Evolutionary conservation across 2,888 invertebrate species (phyloP), one percentile per base, ranked within the genome.

Genomic region (Parnassius smintheus): DNA sequence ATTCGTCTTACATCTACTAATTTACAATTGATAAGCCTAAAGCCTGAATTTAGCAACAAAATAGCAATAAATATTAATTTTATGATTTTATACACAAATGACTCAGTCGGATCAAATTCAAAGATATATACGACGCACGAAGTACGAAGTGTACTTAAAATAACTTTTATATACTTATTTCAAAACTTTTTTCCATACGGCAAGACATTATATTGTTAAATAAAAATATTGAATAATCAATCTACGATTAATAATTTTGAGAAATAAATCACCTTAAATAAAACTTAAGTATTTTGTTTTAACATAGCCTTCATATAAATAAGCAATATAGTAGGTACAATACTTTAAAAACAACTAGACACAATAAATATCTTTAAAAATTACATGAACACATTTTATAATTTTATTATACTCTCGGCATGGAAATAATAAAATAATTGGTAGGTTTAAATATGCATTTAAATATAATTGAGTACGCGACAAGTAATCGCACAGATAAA

Each of bases 21-120:
- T 81, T 74, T 82, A 81, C 81, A 81, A 69, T 70, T 66, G 66
- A 71, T 72, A 77, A 70, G 72, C 70, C 68, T 71, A 70, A 64
- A 71, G 73, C 71, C 70, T 66, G 59, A 65, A 64, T 66, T 68
- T 73, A 78, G 78, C 78, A 80, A 78, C 77, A 68, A 72, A 78
- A 74, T 70, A 71, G 73, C 74, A 76, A 77, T 78, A 78, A 77
- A 77, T 76, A 78, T 70, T 71, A 69, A 66, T 67, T 69, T 66
- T 65, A 67, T 64, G 66, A 60, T 65, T 41, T 70, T 72, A 74
- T 73, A 68, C 77, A 78, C 74, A 78, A 73, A 73, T 72, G 66
- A 68, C 60, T 75, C 71, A 70, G 71, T 74, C 71, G 44, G 59
- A 65, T 66, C 57, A 61, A 56, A 55, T 51, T 46, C 13, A 60